Evolutionary conservation across 2,888 invertebrate genomes (phyloP), one percentile per base, ranked within the genome.

Genomic region (Epinotia bilunana): DNA sequence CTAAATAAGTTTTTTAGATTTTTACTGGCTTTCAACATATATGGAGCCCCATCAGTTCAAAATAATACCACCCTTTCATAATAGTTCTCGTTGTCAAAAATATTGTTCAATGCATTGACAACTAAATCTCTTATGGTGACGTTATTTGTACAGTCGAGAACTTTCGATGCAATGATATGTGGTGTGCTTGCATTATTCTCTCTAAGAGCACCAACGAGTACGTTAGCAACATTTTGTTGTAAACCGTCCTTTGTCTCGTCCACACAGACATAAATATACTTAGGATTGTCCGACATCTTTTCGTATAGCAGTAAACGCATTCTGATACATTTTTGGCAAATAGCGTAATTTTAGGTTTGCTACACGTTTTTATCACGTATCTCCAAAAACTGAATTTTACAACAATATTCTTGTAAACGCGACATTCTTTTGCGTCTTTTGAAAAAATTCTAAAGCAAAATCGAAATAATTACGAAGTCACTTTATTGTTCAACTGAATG

Each of bases 101-200:
- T 11, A 64, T 20, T 64, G 46, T 64, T 58, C 58, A 58, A 58
- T 58, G 58, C 23, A 18, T 58, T 23, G 58, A 58, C 11, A 58
- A 58, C 58, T 58, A 58, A 58, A 58, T 58, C 58, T 57, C n/a
- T 58, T 33, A 33, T 33, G 58, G 58, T 64, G 46, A 64, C 63
- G 63, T 64, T 64, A 11, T 64, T 64, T 64, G 63, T 64, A 64
- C 63, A 64, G 63, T 46, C 63, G 63, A 64, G 63, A 64, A 64
- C 63, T 64, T 64, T 64, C 18, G 63, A 64, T 20, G 63, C 65
- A 67, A 55, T 67, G 28, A 55, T 67, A 67, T 55, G 67, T 67
- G 53, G 67, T 53, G n/a, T 67, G 67, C 67, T 67, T 55, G 18
- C 67, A 68, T 64, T 64, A 46, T 64, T 7, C 46, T 64, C 63